These are phyloP conservation scores for Pangasius macronema DNA, from an alignment of 2,797 vertebrate species.

Conservation along the genomic window DNA sequence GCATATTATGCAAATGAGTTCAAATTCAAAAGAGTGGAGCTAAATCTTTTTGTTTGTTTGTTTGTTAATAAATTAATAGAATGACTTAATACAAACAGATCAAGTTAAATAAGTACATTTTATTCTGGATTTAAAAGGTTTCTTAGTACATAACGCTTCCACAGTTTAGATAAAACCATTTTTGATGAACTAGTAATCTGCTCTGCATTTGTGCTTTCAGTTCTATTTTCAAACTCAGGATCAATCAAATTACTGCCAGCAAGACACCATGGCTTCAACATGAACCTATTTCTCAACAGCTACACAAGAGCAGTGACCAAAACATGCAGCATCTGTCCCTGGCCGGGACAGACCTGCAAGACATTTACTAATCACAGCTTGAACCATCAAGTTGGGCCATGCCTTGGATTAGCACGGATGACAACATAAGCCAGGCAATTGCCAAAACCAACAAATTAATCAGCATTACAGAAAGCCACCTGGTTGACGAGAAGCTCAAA, in stretches of 20 bases:
- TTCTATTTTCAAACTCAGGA: conserved; percentile 27
- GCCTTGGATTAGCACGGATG: conserved; percentile 62
- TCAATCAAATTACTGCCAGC: conserved; percentile 9
- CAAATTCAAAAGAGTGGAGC: not conserved
- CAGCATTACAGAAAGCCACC: conserved; percentile 64
- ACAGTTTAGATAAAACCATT: not conserved
- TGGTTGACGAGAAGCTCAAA: conserved; percentile 54
- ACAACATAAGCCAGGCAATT: conserved; percentile 59
- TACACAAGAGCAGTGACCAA: conserved; percentile 20
- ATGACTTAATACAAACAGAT: not conserved
- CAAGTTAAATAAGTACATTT: not conserved
- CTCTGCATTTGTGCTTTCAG: conserved; percentile 3
- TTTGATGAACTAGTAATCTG: not conserved
- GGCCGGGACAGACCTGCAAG: conserved; percentile 37
- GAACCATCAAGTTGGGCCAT: conserved; percentile 53
- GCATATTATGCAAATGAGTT: conserved; percentile 2
- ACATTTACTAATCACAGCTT: conserved; percentile 57
- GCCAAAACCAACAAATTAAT: conserved; percentile 75
- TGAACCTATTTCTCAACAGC: conserved; percentile 35
- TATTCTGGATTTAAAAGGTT: not conserved
- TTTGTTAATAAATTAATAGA: not conserved
- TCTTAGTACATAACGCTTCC: not conserved
- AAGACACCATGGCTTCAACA: conserved; percentile 12
- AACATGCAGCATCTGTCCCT: conserved; percentile 5
- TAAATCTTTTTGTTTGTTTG: not conserved